phyloP scores from a whole-genome alignment of 2,888 invertebrate species.

The Boloria euphrosyne region DNA sequence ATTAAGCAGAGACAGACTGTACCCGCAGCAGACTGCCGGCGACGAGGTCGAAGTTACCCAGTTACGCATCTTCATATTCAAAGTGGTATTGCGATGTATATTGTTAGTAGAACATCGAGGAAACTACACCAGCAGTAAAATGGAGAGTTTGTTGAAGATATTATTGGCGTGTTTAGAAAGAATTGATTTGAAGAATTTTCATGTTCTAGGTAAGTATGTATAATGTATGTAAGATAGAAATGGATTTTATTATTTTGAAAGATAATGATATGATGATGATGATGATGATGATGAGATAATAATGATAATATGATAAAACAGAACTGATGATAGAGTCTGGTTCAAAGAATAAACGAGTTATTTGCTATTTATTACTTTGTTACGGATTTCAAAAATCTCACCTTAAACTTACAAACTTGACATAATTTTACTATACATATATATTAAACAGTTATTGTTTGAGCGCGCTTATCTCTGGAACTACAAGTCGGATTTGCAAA shows the following conservation, averaged over 20 bases:
- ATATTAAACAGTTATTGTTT: too few relatives aligned
- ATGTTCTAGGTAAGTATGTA: constrained; percentile 68
- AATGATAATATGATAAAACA: not conserved
- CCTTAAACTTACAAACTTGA: too few relatives aligned
- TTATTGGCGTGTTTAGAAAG: constrained; percentile 65
- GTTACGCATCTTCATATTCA: constrained; percentile 68
- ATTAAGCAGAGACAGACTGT: constrained; percentile 61
- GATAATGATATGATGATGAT: not conserved
- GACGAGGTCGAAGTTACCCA: constrained; percentile 69
- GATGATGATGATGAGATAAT: too few relatives aligned
- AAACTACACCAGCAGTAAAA: constrained; percentile 54
- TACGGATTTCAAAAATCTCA: too few relatives aligned
- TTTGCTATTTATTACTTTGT: too few relatives aligned
- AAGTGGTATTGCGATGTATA: constrained; percentile 62
- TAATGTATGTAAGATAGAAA: not conserved
- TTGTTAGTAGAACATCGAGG: constrained; percentile 51
- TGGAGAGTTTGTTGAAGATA: constrained; percentile 71
- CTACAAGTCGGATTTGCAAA: too few relatives aligned
- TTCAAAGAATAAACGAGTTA: too few relatives aligned
- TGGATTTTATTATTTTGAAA: not conserved
- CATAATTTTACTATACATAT: too few relatives aligned
- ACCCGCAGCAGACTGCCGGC: constrained; percentile 64
- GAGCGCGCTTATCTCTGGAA: too few relatives aligned
- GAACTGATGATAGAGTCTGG: too few relatives aligned
- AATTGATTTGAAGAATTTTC: constrained; percentile 73